Evolutionary conservation across 2,113 vertebrate genomes (phyloP).

Genomic region (Myotis brandtii): DNA sequence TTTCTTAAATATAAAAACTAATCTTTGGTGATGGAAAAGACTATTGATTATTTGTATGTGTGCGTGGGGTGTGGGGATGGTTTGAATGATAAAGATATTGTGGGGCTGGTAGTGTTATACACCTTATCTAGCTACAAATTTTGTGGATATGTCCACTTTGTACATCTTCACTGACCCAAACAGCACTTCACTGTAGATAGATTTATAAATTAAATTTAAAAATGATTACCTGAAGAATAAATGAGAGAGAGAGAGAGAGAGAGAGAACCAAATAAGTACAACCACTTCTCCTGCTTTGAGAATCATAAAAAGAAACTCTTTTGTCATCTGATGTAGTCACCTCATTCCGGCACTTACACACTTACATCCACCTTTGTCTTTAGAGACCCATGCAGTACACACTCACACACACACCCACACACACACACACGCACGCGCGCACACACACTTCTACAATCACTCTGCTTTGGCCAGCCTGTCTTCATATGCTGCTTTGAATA

Average conservation of each 20-base stretch:
- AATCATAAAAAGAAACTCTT: neutral
- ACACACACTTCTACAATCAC: neutral
- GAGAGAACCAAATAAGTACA: neutral
- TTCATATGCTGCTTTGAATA: neutral
- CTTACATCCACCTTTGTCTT: neutral
- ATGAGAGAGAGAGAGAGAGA: neutral
- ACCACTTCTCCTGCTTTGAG: neutral
- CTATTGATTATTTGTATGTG: neutral
- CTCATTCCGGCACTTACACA: neutral
- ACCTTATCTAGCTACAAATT: neutral
- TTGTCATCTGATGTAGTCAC: too few species aligned
- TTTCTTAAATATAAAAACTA: neutral
- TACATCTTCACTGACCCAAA: neutral
- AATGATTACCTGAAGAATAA: neutral
- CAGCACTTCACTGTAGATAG: neutral
- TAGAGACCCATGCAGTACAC: neutral
- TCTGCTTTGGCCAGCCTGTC: neutral
- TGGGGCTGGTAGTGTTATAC: neutral
- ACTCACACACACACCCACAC: too few species aligned
- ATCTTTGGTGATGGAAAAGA: neutral
- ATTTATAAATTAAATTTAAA: neutral
- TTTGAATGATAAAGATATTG: neutral
- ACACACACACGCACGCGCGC: too few species aligned
- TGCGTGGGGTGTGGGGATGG: rapidly evolving
- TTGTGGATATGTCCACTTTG: neutral